Percentiles rank a stretch among this genome's conserved stretches.
These are phyloP conservation scores for Acromyrmex charruanus DNA, from an alignment of 1,140 invertebrate genomes.

Conservation along the genomic window DNA sequence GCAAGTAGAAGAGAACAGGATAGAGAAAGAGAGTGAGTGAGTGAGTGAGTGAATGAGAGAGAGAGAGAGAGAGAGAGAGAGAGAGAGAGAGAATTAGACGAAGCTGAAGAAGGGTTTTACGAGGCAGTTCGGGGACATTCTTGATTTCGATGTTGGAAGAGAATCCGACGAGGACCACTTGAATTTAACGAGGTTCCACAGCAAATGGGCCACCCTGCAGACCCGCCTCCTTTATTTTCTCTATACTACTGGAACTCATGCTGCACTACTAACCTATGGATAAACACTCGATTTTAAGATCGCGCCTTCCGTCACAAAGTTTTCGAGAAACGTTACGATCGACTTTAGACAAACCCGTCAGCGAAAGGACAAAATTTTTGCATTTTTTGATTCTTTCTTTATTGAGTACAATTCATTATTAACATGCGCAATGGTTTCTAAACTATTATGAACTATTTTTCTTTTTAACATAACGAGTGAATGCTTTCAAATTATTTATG, in stretches of 20 bases:
- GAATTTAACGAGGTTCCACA: constrained; percentile 80
- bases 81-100: constrained; percentile 64
- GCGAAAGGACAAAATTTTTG: constrained; percentile 14
- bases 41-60: constrained; percentile 40
- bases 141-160: constrained; percentile 79
- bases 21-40: constrained; percentile 3
- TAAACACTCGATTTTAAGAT: constrained; percentile 67
- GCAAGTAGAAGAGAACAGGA: constrained; percentile 29
- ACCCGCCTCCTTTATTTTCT: constrained; percentile 71
- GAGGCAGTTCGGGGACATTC: constrained; percentile 81
- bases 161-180: constrained; percentile 79
- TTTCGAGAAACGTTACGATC: constrained; percentile 48
- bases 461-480: not conserved
- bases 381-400: not conserved
- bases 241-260: constrained; percentile 67
- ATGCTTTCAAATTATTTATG: not conserved
- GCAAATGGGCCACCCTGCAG: constrained; percentile 80
- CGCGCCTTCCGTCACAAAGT: constrained; percentile 46
- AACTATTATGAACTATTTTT: constrained; percentile 2
- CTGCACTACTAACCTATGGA: constrained; percentile 57
- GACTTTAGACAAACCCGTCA: constrained; percentile 36
- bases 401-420: not conserved
- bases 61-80: constrained; percentile 34
- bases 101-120: constrained; percentile 73
- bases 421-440: not conserved